Percentiles rank a stretch among this genome's conserved stretches.
phyloP scores from a whole-genome alignment of 2,888 invertebrate genomes.

The Cinara cedri region DNA sequence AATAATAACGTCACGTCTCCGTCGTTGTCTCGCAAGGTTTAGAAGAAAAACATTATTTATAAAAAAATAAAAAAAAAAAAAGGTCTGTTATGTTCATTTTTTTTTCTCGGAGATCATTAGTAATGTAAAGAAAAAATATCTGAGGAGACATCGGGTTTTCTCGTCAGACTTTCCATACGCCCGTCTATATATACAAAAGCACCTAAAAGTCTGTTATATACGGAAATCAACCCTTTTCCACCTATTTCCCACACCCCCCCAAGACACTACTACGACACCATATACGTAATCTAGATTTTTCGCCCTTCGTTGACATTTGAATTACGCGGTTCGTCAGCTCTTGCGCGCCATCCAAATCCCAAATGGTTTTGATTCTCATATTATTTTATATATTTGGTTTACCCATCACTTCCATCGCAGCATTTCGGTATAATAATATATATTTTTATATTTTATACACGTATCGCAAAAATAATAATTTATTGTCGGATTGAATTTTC shows the following conservation, averaged over 20 bases:
- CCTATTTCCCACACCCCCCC: constrained; percentile 3
- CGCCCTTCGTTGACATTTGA: constrained; percentile 8
- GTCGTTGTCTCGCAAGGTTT: not conserved
- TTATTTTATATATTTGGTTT: not conserved
- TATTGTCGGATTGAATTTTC: no score
- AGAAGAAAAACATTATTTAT: constrained; percentile 28
- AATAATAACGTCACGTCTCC: constrained; percentile 45
- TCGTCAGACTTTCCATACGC: not conserved
- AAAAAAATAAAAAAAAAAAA: constrained; percentile 1
- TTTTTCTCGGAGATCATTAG: constrained; percentile 38
- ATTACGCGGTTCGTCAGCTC: constrained; percentile 28
- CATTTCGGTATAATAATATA: no score
- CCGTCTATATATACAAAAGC: not conserved
- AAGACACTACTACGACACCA: no score
- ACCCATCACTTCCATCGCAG: no score
- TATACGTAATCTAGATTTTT: not conserved
- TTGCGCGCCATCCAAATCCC: not conserved
- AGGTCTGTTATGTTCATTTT: constrained; percentile 12
- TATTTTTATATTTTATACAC: no score
- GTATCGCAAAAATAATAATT: no score
- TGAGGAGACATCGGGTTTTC: not conserved
- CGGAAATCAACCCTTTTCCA: constrained; percentile 34
- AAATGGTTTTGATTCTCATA: not conserved
- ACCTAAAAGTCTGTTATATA: constrained; percentile 13
- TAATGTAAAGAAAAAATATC: constrained; percentile 42